Base-by-base conservation (phyloP, 2,113 vertebrate species). In the Mugil cephalus region DNA sequence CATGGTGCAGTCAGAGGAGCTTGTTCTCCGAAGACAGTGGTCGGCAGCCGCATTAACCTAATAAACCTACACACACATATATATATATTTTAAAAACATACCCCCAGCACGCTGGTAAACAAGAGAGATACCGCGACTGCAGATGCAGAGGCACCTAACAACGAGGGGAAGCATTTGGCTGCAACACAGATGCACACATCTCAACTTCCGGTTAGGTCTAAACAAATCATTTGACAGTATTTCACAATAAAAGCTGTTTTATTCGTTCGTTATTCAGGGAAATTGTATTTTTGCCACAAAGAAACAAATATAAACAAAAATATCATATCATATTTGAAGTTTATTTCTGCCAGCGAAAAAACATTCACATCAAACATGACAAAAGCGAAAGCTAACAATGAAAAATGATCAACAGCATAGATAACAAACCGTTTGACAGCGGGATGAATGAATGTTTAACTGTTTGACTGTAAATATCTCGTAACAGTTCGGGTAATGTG, bases 1-100 rank as follows among this genome's bases (percentile, higher is more conserved):
- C 91, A 92, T 92, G 78, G 56, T 89, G 83, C 74, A 80, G 86
- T 62, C 58, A 39, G 61, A 12, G 40, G 47, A 10, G 69, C 11
- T 30, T 35, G 35, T 18, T 17, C 10, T 58, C 38, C 34, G 19
- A 15, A 10, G 4, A 34, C 19, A 24, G 24, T 10, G 11, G 4
- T 12, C 5, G 39, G 12, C 11, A 42, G 35, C 3, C 19, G 3
- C 14, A 77, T 13, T 45, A 2, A 51, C 21, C 42, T 14, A 21
- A 53, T 43, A 9, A 72, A 66, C 52, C 0, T 8, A n/a, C 1
- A 17, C 12, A 59, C 10, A n/a, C 1, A 17, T 12, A 59, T 50
- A n/a, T n/a, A n/a, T n/a, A n/a, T n/a, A n/a, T n/a, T n/a, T n/a
- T 10, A 45, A 51, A 14, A 30, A 0, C 14, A 10, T 13, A 21